Percentiles rank a stretch among this genome's conserved stretches.
Evolutionary conservation across 2,113 vertebrate species (phyloP).

Genomic region (Clarias magur): DNA sequence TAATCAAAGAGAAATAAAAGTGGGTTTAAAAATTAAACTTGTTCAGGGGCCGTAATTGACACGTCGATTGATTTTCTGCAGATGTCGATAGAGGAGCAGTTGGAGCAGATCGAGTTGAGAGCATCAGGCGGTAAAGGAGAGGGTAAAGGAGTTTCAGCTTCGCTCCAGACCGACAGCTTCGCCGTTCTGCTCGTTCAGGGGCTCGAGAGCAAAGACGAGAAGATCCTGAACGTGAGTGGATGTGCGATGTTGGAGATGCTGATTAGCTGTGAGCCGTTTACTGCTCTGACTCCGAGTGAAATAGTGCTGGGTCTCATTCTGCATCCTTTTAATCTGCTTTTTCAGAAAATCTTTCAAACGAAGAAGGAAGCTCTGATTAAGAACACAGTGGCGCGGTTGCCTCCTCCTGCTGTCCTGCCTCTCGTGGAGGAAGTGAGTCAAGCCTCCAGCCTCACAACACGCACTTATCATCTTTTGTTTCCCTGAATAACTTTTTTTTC

Average conservation of each 20-base stretch:
- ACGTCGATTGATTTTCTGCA: slow-evolving; percentile 49
- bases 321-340: slow-evolving; percentile 10
- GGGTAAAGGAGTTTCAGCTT: slow-evolving; percentile 69
- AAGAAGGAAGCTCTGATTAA: slow-evolving; percentile 84
- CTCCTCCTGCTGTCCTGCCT: slow-evolving; percentile 87
- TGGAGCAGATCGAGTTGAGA: slow-evolving; percentile 84
- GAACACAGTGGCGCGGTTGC: slow-evolving; percentile 90
- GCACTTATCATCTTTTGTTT: background rate
- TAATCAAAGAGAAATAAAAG: no score
- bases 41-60: background rate
- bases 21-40: background rate
- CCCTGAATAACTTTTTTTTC: background rate
- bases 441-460: background rate
- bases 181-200: slow-evolving; percentile 90
- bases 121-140: slow-evolving; percentile 63
- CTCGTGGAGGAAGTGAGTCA: slow-evolving; percentile 86
- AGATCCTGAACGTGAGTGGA: slow-evolving; percentile 87
- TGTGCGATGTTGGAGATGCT: background rate
- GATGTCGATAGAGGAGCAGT: slow-evolving; percentile 90
- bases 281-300: background rate
- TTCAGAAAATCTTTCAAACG: slow-evolving; percentile 92
- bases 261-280: no score
- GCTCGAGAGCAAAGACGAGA: slow-evolving; percentile 87
- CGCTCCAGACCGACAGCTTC: slow-evolving; percentile 86
- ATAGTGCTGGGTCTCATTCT: background rate